Base-by-base conservation (phyloP, 2,888 invertebrate species). In the Leucania comma region DNA sequence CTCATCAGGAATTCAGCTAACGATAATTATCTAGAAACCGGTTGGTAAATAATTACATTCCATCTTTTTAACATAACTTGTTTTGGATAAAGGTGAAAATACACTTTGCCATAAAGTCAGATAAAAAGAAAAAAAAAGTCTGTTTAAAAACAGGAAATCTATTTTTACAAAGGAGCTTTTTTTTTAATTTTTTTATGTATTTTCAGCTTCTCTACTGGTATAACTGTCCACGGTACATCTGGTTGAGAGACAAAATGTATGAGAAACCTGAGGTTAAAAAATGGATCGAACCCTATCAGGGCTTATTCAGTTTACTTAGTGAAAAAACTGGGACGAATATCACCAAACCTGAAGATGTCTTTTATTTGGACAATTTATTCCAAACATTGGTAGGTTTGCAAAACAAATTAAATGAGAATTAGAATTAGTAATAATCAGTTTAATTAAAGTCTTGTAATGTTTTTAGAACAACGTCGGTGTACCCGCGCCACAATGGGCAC, bases 181-280 rank as follows among this genome's bases (percentile, higher is more conserved):
- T n/a, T 42, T 14, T 42, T 78, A 0, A 50, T 2, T 22, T 20
- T 10, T 14, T 29, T 50, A 22, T 12, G 12, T 63, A 0, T 56
- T 35, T 91, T 59, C 90, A 96, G 96, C 86, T 96, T n/a, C 86
- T 95, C 46, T 96, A 95, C 82, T 95, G 94, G 90, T 95, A 94
- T 82, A 95, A 94, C 80, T 96, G 96, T 72, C 94, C 93, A 8
- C 86, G 90, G 20, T 96, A 96, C 71, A 74, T 91, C 9, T 80
- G 86, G 83, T 80, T 94, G 58, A 91, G 93, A 63, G 80, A 93
- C 61, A 80, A 88, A 71, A 84, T 88, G 0, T 94, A 94, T 78
- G 83, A 89, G 10, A 76, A 81, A 14, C 93, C 94, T 3, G 92
- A 93, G 78, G 79, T 94, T 1, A 87, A 87, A 65, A 85, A 89